These are phyloP conservation scores for Bemisia tabaci DNA, from an alignment of 1,140 invertebrate genomes.

Conservation along the genomic window DNA sequence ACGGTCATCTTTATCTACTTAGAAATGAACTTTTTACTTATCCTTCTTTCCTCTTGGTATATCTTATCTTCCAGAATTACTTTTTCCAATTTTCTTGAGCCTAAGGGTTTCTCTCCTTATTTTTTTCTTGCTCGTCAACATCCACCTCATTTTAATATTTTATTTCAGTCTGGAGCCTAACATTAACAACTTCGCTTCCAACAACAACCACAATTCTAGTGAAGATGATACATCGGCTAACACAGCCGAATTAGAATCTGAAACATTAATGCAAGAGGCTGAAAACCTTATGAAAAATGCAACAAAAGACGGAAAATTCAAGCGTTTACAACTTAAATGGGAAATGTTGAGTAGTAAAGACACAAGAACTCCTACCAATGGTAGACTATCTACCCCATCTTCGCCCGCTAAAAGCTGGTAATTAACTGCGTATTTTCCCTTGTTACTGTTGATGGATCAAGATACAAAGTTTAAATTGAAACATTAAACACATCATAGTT, in stretches of 20 bases:
- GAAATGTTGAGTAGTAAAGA: constrained; percentile 52
- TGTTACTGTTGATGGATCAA: background rate
- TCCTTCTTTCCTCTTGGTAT: too few species aligned
- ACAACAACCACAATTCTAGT: background rate
- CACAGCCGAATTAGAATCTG: constrained; percentile 1
- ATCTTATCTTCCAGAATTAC: too few species aligned
- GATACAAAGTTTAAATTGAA: background rate
- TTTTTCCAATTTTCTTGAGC: too few species aligned
- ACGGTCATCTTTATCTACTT: too few species aligned
- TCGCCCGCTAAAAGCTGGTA: constrained; percentile 2
- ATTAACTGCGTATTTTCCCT: background rate
- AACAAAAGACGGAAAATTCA: constrained; percentile 39
- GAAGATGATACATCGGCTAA: background rate
- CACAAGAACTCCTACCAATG: background rate
- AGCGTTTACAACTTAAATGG: constrained; percentile 72
- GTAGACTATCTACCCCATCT: background rate
- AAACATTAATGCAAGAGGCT: constrained; percentile 3
- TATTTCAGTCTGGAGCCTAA: constrained; percentile 6
- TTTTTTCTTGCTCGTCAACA: too few species aligned
- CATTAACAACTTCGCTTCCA: background rate
- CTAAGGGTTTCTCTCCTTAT: too few species aligned
- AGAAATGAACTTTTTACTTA: too few species aligned
- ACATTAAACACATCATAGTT: too few species aligned
- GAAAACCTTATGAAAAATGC: background rate
- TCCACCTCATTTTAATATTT: too few species aligned